Conservation (phyloP, 2,797 vertebrate genomes). For the Sarcoramphus papa region DNA sequence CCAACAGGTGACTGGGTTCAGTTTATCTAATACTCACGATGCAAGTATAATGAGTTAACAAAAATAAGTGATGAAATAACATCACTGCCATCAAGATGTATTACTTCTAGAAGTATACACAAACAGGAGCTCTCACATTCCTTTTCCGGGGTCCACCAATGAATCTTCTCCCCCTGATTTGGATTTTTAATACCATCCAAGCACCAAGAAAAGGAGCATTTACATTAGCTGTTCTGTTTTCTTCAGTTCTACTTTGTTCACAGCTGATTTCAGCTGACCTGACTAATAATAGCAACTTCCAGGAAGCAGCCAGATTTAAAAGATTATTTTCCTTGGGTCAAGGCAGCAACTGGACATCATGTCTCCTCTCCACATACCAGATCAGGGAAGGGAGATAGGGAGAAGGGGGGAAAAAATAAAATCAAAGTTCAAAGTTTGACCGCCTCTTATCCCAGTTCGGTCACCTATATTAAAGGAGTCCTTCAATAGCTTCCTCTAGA, state of each 20-base stretch:
- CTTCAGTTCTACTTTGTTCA: background rate
- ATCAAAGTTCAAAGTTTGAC: background rate
- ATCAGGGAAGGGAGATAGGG: background rate
- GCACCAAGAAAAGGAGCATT: background rate
- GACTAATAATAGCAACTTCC: background rate
- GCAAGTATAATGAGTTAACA: background rate
- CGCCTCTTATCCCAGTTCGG: background rate
- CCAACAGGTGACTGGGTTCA: background rate
- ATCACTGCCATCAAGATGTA: background rate
- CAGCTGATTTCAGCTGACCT: background rate
- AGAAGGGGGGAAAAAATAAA: fast-evolving
- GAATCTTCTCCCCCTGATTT: background rate
- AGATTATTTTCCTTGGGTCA: background rate
- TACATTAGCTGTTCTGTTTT: background rate
- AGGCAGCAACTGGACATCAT: background rate
- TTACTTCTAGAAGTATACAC: background rate
- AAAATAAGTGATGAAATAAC: background rate
- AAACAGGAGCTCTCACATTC: background rate
- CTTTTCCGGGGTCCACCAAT: background rate
- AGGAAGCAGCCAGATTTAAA: background rate
- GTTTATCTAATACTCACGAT: background rate
- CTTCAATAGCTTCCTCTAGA: background rate
- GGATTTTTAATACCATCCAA: background rate
- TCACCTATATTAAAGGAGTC: background rate
- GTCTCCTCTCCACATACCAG: background rate